Base-by-base conservation (phyloP, 2,888 invertebrate species). In the Lasiommata megera region DNA sequence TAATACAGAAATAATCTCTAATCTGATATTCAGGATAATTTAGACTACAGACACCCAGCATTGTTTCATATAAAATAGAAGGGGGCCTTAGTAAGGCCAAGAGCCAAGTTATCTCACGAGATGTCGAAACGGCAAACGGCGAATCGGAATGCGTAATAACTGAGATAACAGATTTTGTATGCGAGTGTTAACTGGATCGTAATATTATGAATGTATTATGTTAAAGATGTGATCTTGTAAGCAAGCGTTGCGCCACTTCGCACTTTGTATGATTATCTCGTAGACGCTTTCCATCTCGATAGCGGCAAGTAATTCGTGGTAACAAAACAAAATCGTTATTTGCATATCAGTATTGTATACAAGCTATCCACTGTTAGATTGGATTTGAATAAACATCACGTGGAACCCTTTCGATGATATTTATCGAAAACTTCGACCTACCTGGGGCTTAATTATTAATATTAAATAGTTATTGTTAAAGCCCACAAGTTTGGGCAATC, bases 121-220 rank as follows among this genome's bases (percentile, higher is more conserved):
- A 76, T 82, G 77, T 77, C 73, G 84, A 79, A 81, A 82, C 71
- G 73, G 80, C 77, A 81, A 80, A 82, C 76, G 63, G 67, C 60
- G 58, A 59, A 56, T 61, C 56, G 55, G 67, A 64, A 68, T 65
- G 64, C 68, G 60, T 69, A 68, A 69, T 57, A 41, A 41, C 47
- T 38, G 54, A 53, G 58, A 61, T 61, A 58, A 55, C 57, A 34
- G 51, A 59, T 59, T 47, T 18, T 54, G 44, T 36, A 34, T 59
- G 52, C 34, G 58, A 48, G 55, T 55, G 52, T 36, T 58, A 58
- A 58, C 52, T 55, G 38, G 55, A 55, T 55, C 29, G 51, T 56
- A 59, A 46, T 54, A 38, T 37, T 38, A 46, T 29, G 41, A 52
- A 41, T 31, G 18, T 38, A 16, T 16, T n/a, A 47, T 31, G 29